Conservation (phyloP, 2,797 vertebrate species). For the Hephaestus fuliginosus region DNA sequence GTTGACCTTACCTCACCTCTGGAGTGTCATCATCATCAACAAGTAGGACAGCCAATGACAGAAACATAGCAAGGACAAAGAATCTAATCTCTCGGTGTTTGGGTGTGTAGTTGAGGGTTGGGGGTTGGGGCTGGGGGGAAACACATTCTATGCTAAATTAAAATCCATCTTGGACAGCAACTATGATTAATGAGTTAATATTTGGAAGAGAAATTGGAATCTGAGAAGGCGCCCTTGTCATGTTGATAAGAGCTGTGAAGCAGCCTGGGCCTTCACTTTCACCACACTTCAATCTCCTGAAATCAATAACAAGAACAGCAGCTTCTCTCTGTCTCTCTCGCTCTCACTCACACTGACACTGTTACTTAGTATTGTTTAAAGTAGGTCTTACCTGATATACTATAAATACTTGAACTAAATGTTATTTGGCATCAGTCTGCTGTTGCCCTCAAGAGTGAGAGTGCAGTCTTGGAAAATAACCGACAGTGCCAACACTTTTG, state of each 20-base stretch:
- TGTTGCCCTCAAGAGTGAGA: not conserved
- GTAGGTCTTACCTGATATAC: conserved; percentile 31
- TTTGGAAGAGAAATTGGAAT: conserved; percentile 86
- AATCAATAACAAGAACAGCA: conserved; percentile 72
- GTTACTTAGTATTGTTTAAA: conserved; percentile 45
- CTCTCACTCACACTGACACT: conserved; percentile 40
- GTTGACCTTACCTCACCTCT: not conserved
- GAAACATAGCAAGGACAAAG: conserved; percentile 54
- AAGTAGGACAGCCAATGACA: conserved; percentile 42
- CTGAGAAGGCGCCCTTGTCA: conserved; percentile 79
- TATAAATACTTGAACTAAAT: conserved; percentile 41
- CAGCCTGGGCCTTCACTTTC: conserved; percentile 39
- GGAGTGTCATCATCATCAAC: not conserved
- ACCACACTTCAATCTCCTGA: conserved; percentile 63
- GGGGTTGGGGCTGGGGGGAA: conserved; percentile 40
- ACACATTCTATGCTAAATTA: conserved; percentile 81
- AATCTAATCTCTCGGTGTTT: conserved; percentile 72
- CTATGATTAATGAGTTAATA: conserved; percentile 91
- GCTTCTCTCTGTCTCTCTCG: conserved; percentile 33
- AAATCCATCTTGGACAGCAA: conserved; percentile 83
- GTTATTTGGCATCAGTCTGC: conserved; percentile 17
- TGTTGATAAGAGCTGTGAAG: conserved; percentile 78
- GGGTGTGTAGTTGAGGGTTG: conserved; percentile 35
- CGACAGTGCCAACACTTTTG: not conserved
- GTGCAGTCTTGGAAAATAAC: not conserved